Evolutionary conservation across 2,888 invertebrate genomes (phyloP), one percentile per base, ranked within the genome.

Genomic region (Nomada hirtipes): DNA sequence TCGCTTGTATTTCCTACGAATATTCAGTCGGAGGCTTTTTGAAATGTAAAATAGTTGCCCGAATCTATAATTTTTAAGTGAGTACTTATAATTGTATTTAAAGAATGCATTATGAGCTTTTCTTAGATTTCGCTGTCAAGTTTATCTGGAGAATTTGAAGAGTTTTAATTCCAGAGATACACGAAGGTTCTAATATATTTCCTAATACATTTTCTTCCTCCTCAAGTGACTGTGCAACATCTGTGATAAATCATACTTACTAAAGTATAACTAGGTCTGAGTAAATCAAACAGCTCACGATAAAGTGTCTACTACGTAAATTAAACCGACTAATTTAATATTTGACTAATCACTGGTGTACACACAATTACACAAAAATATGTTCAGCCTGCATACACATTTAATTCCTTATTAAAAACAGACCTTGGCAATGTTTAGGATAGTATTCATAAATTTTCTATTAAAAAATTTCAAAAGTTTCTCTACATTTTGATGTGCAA

Each of bases 271-370:
- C 67, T 11, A 42, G 7, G 4, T 11, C 2, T 7, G 4, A 36
- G 36, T n/a, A 53, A 68, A 53, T 20, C 67, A 53, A 36, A 15
- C 36, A 68, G 53, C 53, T 11, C 18, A 18, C 53, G 53, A 68
- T 68, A 42, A 68, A 68, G 7, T 53, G 36, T 53, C 23, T 23
- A 10, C 15, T 18, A 36, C 53, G 29, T 68, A 55, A 68, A 68
- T 53, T 53, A 36, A 36, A 36, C 36, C 36, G 42, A 42, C 23
- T 15, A 23, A 36, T 7, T 36, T 36, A 36, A 36, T 7, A 7
- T 36, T 36, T 36, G 36, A 36, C 36, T 36, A 36, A 7, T 36
- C 36, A 36, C 7, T 7, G 36, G 0, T 7, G 36, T 36, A 36
- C 36, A 7, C 4, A 4, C 7, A 36, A 36, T 36, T 36, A 36